Percentiles rank a stretch among this genome's conserved stretches.
phyloP scores from a whole-genome alignment of 2,113 vertebrate species.

The Callipepla squamata region DNA sequence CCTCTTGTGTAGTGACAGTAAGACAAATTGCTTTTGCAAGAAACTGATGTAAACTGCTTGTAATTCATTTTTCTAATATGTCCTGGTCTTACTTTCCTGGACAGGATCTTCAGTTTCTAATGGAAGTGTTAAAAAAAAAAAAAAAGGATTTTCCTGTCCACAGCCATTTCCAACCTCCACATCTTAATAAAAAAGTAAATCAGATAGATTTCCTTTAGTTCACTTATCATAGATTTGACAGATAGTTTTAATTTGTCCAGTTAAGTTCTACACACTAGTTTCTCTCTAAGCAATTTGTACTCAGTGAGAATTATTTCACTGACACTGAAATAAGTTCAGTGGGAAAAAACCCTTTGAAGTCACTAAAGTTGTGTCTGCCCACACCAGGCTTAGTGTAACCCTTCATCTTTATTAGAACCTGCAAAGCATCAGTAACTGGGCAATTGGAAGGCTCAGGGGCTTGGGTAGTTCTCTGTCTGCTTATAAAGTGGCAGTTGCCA shows the following conservation, averaged over 20 bases:
- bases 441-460: background rate
- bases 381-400: background rate
- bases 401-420: background rate
- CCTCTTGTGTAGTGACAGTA: background rate
- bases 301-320: background rate
- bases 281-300: background rate
- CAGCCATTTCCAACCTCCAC: constrained; percentile 26
- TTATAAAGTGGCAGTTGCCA: constrained; percentile 29
- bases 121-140: background rate
- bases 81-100: background rate
- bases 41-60: background rate
- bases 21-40: background rate
- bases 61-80: background rate
- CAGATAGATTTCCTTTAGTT: background rate
- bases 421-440: background rate
- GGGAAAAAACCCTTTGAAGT: background rate
- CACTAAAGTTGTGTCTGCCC: background rate
- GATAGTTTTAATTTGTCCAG: background rate
- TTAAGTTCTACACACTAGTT: background rate
- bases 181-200: constrained; percentile 30
- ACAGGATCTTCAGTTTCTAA: background rate
- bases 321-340: background rate
- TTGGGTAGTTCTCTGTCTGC: background rate
- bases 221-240: background rate
- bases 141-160: background rate